These are phyloP conservation scores for Hirundo rustica DNA, from an alignment of 2,797 vertebrate species.

Conservation along the genomic window DNA sequence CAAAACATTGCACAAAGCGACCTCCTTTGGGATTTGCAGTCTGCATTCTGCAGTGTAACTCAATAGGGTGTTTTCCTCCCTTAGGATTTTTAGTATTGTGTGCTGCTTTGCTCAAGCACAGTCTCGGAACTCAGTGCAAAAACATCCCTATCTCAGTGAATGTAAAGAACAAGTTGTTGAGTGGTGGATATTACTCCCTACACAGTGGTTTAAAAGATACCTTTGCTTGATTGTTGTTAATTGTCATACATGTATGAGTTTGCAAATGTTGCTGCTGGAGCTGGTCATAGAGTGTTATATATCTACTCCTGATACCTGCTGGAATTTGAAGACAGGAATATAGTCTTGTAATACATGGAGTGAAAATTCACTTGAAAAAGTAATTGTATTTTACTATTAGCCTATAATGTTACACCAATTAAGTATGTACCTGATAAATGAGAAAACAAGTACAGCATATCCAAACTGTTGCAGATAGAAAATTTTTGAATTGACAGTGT, in stretches of 20 bases:
- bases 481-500: not conserved
- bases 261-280: not conserved
- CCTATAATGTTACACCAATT: not conserved
- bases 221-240: not conserved
- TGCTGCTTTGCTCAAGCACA: not conserved
- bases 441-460: not conserved
- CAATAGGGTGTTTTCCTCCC: not conserved
- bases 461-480: not conserved
- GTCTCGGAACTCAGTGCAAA: not conserved
- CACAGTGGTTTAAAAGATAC: not conserved
- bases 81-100: not conserved
- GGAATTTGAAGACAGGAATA: not conserved
- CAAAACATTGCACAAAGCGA: not conserved
- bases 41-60: not conserved
- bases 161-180: not conserved
- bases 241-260: not conserved
- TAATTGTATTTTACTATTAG: not conserved
- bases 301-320: not conserved
- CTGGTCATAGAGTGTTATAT: not conserved
- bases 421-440: not conserved
- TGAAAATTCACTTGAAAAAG: not conserved
- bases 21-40: not conserved
- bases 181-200: not conserved
- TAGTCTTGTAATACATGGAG: not conserved
- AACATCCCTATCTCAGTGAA: not conserved